Evolutionary conservation across 2,113 vertebrate genomes (phyloP), one percentile per base, ranked within the genome.

Genomic region (Colistium nudipinnis): DNA sequence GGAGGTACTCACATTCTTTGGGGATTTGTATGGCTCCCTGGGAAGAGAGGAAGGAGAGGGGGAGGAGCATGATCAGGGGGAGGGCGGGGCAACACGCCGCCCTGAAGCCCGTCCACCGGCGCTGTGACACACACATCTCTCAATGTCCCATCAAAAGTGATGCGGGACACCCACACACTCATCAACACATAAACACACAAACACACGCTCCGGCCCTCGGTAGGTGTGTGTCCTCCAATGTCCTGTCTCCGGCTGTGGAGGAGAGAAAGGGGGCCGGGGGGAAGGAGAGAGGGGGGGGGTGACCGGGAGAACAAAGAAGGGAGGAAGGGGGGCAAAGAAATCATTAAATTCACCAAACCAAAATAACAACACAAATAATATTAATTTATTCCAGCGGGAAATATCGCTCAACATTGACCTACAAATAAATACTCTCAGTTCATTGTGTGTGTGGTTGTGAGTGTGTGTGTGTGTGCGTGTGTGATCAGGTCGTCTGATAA

Each of bases 131-230:
- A 82, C 74, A 81, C 93, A 94, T 94, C 74, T 82, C 80, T 93
- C 89, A 91, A 81, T 81, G 85, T 91, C 85, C 89, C 89, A 92
- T 91, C 74, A 86, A 91, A 74, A 70, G 71, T 70, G 63, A 56
- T 9, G 35, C 64, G 4, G 44, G 45, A 82, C 67, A 61, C 86
- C 43, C 74, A 70, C 84, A 65, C 84, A 61, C 71, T 66, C 86
- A 87, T 74, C 63, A 77, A 82, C 85, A 62, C 81, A 75, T 39
- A 65, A 72, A 45, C 53, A 74, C 53, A 62, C 76, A 72, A 70
- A 52, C 65, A 47, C 56, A 36, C 63, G 24, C 65, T 20, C 57
- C 69, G 63, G 57, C 76, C 28, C 62, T 36, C 49, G 54, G 16
- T 20, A 16, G 19, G 39, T 43, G 17, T 43, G 39, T 43, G 39